These are phyloP conservation scores for Branchinecta lindahli DNA, from an alignment of 1,140 invertebrate species.

Conservation along the genomic window DNA sequence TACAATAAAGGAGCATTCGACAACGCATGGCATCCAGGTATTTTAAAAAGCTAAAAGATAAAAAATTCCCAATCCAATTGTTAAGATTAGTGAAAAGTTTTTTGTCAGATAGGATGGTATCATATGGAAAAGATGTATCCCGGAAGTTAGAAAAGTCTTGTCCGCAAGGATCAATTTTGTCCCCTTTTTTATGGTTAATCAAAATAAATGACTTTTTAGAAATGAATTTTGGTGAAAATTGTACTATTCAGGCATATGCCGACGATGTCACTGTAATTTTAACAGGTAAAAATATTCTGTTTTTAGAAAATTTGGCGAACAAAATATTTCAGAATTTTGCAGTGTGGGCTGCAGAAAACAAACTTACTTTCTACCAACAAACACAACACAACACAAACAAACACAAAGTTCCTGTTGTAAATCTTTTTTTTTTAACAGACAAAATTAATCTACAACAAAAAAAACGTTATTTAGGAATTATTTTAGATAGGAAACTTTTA, in stretches of 20 bases:
- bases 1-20: not conserved
- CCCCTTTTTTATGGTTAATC: not conserved
- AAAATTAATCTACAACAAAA: not conserved
- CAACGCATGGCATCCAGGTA: not conserved
- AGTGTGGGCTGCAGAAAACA: not conserved
- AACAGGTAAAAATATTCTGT: not conserved
- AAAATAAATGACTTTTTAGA: not conserved
- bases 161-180: not conserved
- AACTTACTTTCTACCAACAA: not conserved
- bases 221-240: not conserved
- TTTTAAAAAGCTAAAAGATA: not conserved
- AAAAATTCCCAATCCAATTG: not conserved
- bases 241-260: slow-evolving; percentile 1
- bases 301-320: not conserved
- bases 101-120: not conserved
- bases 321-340: not conserved
- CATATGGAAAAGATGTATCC: not conserved
- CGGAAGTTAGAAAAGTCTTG: slow-evolving; percentile 1
- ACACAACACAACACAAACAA: not conserved
- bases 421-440: not conserved
- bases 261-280: not conserved
- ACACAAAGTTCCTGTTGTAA: not conserved
- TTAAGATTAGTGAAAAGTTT: not conserved
- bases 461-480: not conserved
- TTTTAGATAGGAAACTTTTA: slow-evolving; percentile 2